These are phyloP conservation scores for Heliocidaris erythrogramma DNA, from an alignment of 35 echinoderm and acorn worm species.

Conservation along the genomic window DNA sequence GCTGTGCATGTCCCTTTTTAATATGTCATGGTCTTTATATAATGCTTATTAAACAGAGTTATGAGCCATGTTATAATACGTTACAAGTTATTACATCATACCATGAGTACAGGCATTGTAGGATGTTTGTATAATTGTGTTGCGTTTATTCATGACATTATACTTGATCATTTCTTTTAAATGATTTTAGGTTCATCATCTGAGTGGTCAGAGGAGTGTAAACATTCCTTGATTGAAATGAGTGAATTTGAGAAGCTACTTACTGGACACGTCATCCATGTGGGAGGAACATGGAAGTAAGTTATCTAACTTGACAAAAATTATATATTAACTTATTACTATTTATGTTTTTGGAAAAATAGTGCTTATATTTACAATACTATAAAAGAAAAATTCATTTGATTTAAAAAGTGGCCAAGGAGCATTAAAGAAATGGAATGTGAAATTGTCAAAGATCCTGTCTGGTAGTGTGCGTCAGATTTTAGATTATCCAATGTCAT, in stretches of 20 bases:
- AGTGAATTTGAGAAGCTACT: constrained; percentile 53
- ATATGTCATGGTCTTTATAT: no score
- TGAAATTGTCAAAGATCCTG: no score
- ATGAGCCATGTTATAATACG: no score
- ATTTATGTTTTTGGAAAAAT: neutral
- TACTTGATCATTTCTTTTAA: neutral
- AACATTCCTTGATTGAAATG: constrained; percentile 18
- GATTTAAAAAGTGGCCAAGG: no score
- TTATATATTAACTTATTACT: neutral
- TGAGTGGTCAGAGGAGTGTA: constrained; percentile 20
- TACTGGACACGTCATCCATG: constrained; percentile 7
- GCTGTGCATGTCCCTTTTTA: no score
- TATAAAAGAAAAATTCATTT: neutral
- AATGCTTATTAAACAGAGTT: no score
- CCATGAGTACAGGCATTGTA: no score
- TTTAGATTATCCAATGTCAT: no score
- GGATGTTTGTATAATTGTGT: no score
- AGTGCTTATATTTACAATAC: neutral
- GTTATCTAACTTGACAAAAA: neutral
- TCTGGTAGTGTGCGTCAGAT: no score
- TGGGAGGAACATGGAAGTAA: neutral
- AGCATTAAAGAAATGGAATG: no score
- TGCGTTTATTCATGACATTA: neutral
- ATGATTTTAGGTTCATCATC: neutral
- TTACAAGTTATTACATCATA: no score